These are phyloP conservation scores for Microplitis demolitor DNA, from an alignment of 1,140 invertebrate genomes.

Conservation along the genomic window DNA sequence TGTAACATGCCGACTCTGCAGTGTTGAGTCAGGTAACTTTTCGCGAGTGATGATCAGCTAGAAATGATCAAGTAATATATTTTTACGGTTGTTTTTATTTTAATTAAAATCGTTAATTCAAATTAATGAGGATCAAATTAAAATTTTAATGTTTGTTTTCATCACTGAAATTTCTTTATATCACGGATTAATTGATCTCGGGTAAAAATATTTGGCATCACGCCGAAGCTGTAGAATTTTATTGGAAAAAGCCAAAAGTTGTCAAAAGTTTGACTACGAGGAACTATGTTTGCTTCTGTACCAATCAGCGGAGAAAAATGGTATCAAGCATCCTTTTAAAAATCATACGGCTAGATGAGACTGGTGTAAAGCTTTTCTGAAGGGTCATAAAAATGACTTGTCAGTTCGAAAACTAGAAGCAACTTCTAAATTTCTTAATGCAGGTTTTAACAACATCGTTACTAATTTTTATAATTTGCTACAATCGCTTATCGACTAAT, in stretches of 20 bases:
- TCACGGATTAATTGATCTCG: too few relatives aligned
- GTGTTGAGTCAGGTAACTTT: conserved; percentile 19
- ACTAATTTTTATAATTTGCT: conserved; percentile 29
- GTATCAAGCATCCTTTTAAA: conserved; percentile 27
- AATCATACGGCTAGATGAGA: conserved; percentile 33
- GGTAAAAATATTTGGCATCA: too few relatives aligned
- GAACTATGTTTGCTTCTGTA: too few relatives aligned
- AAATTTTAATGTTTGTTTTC: neutral
- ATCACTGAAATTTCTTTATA: too few relatives aligned
- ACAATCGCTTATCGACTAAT: conserved; percentile 25
- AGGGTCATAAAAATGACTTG: conserved; percentile 40
- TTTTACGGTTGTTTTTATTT: neutral
- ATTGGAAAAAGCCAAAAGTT: too few relatives aligned
- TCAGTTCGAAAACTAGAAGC: conserved; percentile 36
- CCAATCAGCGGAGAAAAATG: conserved; percentile 17
- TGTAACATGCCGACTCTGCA: conserved; percentile 22
- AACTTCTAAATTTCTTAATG: conserved; percentile 40
- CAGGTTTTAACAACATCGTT: conserved; percentile 38
- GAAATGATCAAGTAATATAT: neutral
- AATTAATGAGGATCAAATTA: neutral
- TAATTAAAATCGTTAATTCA: neutral
- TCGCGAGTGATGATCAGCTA: neutral
- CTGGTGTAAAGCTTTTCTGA: conserved; percentile 43
- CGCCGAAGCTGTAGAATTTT: too few relatives aligned
- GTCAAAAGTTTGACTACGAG: too few relatives aligned